A percentile compares a stretch with the other conserved stretches of the same genome.
These are phyloP conservation scores for Palythoa heliodiscus DNA, from an alignment of 92 coral and sea anemone genomes.

Conservation along the genomic window DNA sequence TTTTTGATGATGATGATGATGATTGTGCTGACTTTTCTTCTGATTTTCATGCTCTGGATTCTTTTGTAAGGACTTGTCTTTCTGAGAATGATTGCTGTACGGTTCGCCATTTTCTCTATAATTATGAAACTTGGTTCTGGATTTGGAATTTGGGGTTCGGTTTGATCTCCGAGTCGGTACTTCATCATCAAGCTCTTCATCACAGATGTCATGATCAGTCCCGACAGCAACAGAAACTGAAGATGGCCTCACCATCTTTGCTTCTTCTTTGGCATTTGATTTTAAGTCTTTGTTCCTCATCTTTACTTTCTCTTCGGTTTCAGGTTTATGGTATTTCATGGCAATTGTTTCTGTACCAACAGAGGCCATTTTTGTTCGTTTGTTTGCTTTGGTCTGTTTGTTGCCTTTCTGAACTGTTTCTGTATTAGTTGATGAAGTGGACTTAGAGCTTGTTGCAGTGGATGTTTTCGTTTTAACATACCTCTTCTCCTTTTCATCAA, in stretches of 20 bases:
- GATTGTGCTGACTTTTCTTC: constrained; percentile 29
- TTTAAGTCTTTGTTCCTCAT: constrained; percentile 11
- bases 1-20: constrained; percentile 56
- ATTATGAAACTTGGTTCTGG: constrained; percentile 46
- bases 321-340: neutral
- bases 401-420: neutral
- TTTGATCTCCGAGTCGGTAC: constrained; percentile 39
- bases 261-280: constrained; percentile 1
- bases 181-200: constrained; percentile 34
- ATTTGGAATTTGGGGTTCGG: constrained; percentile 13
- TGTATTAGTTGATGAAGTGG: neutral
- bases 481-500: neutral
- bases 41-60: constrained; percentile 60
- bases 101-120: constrained; percentile 38
- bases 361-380: constrained; percentile 13
- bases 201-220: constrained; percentile 57
- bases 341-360: constrained; percentile 26
- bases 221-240: constrained; percentile 74
- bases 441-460: neutral
- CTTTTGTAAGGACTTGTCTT: constrained; percentile 38
- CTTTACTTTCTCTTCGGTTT: constrained; percentile 31
- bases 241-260: constrained; percentile 47
- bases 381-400: neutral
- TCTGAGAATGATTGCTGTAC: constrained; percentile 16
- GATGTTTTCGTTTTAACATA: constrained; percentile 14